Percentiles rank a stretch among this genome's conserved stretches.
Conservation (phyloP, 2,797 vertebrate species). For the Xenentodon cancila region DNA sequence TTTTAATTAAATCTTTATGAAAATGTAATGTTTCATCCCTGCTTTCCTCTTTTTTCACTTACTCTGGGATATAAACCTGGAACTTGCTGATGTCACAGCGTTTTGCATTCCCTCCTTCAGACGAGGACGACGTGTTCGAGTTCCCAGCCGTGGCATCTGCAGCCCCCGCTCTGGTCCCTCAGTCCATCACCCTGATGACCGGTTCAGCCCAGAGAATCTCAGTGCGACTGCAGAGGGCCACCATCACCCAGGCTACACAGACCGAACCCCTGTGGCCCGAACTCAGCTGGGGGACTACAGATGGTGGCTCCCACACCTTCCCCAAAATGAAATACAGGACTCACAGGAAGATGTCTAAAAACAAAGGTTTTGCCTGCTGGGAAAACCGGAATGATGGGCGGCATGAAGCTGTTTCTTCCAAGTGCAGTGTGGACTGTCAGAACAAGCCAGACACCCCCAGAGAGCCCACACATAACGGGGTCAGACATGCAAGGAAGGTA, state of each 20-base stretch:
- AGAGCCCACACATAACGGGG: constrained; percentile 73
- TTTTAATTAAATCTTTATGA: too few species aligned
- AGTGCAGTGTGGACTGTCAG: constrained; percentile 61
- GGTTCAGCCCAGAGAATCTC: constrained; percentile 95
- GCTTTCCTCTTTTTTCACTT: too few species aligned
- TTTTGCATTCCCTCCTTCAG: constrained; percentile 65
- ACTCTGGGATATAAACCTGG: background rate
- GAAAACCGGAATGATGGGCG: constrained; percentile 84
- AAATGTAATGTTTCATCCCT: too few species aligned
- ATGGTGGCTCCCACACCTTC: constrained; percentile 92
- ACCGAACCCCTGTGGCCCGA: constrained; percentile 92
- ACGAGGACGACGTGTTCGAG: constrained; percentile 93
- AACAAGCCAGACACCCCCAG: constrained; percentile 60
- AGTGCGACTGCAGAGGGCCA: constrained; percentile 90
- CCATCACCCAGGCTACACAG: constrained; percentile 94
- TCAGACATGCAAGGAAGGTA: constrained; percentile 75
- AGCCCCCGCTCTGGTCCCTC: constrained; percentile 81
- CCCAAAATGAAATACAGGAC: constrained; percentile 95
- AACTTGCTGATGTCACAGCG: background rate
- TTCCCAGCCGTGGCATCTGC: constrained; percentile 84
- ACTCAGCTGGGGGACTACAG: constrained; percentile 82
- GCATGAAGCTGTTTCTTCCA: constrained; percentile 59
- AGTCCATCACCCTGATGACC: constrained; percentile 93
- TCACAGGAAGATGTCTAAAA: constrained; percentile 88
- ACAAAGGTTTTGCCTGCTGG: constrained; percentile 92